phyloP scores from a whole-genome alignment of 2,888 invertebrate species.

The Liodrosophila aerea region DNA sequence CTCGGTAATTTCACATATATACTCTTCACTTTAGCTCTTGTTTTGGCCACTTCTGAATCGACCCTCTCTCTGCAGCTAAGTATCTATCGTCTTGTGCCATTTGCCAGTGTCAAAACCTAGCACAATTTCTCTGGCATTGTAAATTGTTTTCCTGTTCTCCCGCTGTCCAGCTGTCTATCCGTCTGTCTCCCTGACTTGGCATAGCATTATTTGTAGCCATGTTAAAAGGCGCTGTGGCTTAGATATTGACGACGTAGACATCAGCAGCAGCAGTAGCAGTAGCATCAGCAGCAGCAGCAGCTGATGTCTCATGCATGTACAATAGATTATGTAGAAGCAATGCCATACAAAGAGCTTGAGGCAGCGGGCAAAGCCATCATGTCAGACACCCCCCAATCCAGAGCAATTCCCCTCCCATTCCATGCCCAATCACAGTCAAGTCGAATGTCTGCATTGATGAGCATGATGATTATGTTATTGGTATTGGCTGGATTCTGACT shows the following conservation, averaged over 20 bases:
- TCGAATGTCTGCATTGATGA: constrained; percentile 14
- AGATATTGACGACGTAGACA: constrained; percentile 40
- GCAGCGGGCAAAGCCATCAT: constrained; percentile 68
- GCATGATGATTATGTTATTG: constrained; percentile 49
- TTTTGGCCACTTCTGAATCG: constrained; percentile 23
- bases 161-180: constrained; percentile 6
- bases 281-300: constrained; percentile 25
- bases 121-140: constrained; percentile 55
- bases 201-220: constrained; percentile 51
- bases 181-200: constrained; percentile 13
- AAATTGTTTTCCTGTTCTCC: constrained; percentile 67
- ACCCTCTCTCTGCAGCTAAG: constrained; percentile 13
- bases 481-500: constrained; percentile 63
- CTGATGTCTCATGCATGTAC: constrained; percentile 65
- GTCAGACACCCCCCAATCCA: constrained; percentile 32
- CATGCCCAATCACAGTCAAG: constrained; percentile 15
- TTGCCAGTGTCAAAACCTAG: constrained; percentile 61
- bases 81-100: constrained; percentile 43
- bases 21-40: no score
- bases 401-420: background rate
- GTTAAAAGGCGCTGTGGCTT: constrained; percentile 46
- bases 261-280: constrained; percentile 5
- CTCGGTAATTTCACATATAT: background rate
- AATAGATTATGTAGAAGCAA: constrained; percentile 74
- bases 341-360: constrained; percentile 57